Evolutionary conservation across 2,888 invertebrate genomes (phyloP).

Genomic region (Dicyrtoma fusca): DNA sequence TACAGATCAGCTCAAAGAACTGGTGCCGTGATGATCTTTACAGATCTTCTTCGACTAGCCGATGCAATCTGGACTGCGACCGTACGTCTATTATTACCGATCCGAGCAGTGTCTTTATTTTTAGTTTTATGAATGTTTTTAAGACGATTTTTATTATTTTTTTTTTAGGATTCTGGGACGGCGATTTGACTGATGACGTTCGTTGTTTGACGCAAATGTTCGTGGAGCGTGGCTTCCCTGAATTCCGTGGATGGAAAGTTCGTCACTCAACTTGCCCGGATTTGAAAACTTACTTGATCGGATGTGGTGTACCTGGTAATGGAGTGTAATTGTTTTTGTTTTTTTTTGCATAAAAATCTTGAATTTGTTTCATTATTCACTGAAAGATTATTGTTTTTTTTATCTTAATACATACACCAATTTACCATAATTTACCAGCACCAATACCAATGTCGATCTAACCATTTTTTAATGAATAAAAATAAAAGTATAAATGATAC

Average conservation of each 20-base stretch:
- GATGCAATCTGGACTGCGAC: constrained; percentile 35
- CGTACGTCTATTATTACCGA: constrained; percentile 23
- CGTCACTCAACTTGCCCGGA: constrained; percentile 30
- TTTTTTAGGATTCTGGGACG: constrained; percentile 35
- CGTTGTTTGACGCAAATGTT: constrained; percentile 35
- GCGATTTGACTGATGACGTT: constrained; percentile 24
- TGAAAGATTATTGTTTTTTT: neutral
- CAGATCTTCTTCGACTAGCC: constrained; percentile 1
- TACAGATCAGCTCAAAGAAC: constrained; percentile 25
- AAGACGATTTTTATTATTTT: neutral
- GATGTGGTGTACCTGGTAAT: constrained; percentile 13
- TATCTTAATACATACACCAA: neutral
- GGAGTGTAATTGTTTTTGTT: neutral
- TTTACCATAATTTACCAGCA: too few relatives aligned
- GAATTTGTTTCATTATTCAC: neutral
- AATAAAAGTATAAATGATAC: neutral
- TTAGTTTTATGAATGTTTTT: neutral
- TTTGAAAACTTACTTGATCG: constrained; percentile 20
- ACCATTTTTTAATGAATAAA: too few relatives aligned
- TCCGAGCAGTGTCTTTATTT: neutral
- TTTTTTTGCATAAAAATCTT: neutral
- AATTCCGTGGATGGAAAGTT: constrained; percentile 36
- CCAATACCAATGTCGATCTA: too few relatives aligned
- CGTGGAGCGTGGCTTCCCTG: constrained; percentile 32
- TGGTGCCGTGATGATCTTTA: constrained; percentile 28